Base-by-base conservation (phyloP, 2,888 invertebrate species). In the Lomographa bimaculata region DNA sequence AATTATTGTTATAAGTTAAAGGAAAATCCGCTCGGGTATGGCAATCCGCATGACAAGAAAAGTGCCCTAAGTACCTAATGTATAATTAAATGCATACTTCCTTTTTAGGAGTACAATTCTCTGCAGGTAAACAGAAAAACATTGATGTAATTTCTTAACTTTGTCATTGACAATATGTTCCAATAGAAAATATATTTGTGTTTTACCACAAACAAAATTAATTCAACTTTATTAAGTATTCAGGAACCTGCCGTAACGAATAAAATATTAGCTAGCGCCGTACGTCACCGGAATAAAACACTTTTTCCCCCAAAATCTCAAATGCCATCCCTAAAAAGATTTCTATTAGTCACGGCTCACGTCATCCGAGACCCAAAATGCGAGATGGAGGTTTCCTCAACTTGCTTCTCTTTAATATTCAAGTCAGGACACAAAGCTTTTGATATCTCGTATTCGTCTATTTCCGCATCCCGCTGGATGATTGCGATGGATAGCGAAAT, bases 361-460 rank as follows among this genome's bases (percentile, higher is more conserved):
- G 42, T 44, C 32, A 24, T 29, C 30, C 28, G 14, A 33, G 12
- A 34, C 23, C 25, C 33, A 33, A 24, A 42, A 47, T 30, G 18
- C 23, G 26, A 35, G 19, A 42, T 17, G 36, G 28, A 24, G 45
- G 37, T 42, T 16, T 14, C 11, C 32, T 26, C 32, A 16, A 20
- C 27, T 25, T 26, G 19, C 41, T 45, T 29, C 46, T 49, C 35
- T 37, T 51, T 54, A 54, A 43, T 51, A 54, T 54, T 54, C 54
- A 40, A 34, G 30, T 32, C 51, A 43, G 30, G 26, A 17, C 49
- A 43, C 36, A 47, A 35, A 45, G 37, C 38, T 47, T 45, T 46
- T 45, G 42, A 49, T 51, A 36, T 49, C 35, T 43, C 26, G 29
- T 38, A 45, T 42, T 40, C 46, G 42, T 43, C 36, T 34, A 37